Conservation (phyloP, 2,797 vertebrate species). For the Eulemur mongoz region DNA sequence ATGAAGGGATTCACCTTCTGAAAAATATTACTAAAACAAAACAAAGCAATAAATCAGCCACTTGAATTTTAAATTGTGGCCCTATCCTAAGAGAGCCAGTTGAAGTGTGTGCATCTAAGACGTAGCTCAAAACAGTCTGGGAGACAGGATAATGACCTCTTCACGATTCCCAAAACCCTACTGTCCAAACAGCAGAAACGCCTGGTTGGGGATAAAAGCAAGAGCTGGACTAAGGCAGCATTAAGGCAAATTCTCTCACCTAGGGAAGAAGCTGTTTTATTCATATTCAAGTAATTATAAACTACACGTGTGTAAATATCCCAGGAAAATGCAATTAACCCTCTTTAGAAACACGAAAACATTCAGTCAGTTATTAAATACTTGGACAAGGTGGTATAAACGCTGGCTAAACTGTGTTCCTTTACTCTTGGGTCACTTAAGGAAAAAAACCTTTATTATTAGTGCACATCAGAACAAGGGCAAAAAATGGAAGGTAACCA, state of each 20-base stretch:
- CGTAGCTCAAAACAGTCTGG: not conserved
- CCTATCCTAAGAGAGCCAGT: not conserved
- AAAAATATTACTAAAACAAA: slow-evolving; percentile 21
- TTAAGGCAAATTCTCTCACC: not conserved
- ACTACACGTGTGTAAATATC: not conserved
- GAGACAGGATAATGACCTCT: not conserved
- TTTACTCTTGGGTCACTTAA: slow-evolving; percentile 33
- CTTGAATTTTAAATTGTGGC: slow-evolving; percentile 1
- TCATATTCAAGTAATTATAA: slow-evolving; percentile 8
- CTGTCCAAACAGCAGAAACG: slow-evolving; percentile 48
- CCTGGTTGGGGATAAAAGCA: not conserved
- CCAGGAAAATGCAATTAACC: slow-evolving; percentile 14
- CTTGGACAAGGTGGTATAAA: slow-evolving; percentile 18
- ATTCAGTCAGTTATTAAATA: slow-evolving; percentile 3
- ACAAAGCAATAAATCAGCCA: not conserved
- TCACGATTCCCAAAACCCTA: slow-evolving; percentile 39
- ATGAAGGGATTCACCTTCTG: not conserved
- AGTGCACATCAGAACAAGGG: not conserved
- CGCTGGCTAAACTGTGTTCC: not conserved
- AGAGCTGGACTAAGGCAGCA: not conserved
- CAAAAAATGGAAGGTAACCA: not conserved
- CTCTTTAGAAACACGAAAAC: slow-evolving; percentile 42
- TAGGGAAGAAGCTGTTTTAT: slow-evolving; percentile 18
- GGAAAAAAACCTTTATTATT: not conserved
- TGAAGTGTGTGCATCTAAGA: not conserved